phyloP scores from a whole-genome alignment of 2,797 vertebrate genomes.

The Sebastes reedi region DNA sequence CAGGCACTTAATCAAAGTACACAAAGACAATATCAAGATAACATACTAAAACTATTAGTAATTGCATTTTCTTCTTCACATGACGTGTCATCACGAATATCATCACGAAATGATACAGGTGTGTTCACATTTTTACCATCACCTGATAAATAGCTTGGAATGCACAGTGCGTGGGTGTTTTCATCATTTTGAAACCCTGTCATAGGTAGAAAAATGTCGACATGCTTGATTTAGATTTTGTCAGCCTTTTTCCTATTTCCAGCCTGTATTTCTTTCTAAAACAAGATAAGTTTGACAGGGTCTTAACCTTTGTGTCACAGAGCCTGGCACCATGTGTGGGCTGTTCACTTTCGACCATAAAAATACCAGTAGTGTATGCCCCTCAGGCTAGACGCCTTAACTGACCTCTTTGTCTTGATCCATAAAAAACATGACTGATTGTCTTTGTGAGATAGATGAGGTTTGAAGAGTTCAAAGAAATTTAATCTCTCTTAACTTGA shows the following conservation, averaged over 20 bases:
- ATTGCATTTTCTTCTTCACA: not conserved
- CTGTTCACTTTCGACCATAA: not conserved
- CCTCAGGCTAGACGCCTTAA: not conserved
- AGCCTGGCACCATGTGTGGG: not conserved
- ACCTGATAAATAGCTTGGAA: no score
- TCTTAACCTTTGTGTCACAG: not conserved
- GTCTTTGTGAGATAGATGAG: not conserved
- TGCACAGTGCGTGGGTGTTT: no score
- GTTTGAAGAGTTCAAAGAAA: not conserved
- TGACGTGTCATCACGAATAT: not conserved
- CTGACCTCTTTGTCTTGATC: not conserved
- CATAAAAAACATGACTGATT: not conserved
- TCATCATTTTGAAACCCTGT: no score
- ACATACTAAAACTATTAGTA: not conserved
- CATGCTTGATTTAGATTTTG: not conserved
- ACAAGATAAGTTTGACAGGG: no score
- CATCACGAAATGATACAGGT: not conserved
- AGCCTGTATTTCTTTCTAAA: not conserved
- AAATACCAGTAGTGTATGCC: not conserved
- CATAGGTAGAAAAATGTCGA: no score
- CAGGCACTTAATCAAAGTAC: not conserved
- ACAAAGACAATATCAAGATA: not conserved
- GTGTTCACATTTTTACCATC: no score
- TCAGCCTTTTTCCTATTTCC: not conserved
- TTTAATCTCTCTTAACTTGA: not conserved